Percentiles rank a stretch among this genome's conserved stretches.
phyloP scores from a whole-genome alignment of 2,888 invertebrate genomes.

The Scaeva pyrastri region DNA sequence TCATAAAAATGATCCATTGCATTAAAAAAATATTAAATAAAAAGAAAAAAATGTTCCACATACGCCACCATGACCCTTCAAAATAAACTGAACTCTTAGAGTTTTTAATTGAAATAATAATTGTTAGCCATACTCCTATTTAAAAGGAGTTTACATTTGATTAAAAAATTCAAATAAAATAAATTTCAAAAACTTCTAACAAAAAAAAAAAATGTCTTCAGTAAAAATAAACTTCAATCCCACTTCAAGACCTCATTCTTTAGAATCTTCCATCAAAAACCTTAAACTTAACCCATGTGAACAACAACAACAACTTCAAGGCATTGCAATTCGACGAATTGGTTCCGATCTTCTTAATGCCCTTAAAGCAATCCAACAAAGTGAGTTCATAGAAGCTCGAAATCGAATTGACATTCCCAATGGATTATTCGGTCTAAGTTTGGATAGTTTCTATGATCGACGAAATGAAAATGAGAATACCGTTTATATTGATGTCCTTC shows the following conservation, averaged over 20 bases:
- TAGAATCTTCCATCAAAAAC: background rate
- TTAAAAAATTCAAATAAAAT: background rate
- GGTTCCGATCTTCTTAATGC: background rate
- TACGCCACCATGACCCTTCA: no score
- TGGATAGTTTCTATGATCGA: constrained; percentile 24
- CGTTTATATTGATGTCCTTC: constrained; percentile 34
- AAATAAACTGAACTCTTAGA: no score
- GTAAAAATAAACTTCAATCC: background rate
- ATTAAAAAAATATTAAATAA: no score
- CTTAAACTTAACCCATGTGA: background rate
- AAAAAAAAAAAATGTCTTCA: background rate
- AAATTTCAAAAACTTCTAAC: background rate
- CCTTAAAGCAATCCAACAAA: background rate
- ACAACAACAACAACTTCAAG: background rate
- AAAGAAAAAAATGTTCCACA: no score
- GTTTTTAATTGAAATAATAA: no score
- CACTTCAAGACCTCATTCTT: background rate
- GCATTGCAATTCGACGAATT: background rate
- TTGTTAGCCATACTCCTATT: background rate
- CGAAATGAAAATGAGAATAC: constrained; percentile 1
- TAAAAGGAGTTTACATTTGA: no score
- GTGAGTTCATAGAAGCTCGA: constrained; percentile 4
- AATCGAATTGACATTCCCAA: constrained; percentile 21
- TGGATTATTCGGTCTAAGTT: constrained; percentile 39
- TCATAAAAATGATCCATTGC: no score